Base-by-base conservation (phyloP, 2,888 invertebrate genomes). In the Tricholauxania praeusta region DNA sequence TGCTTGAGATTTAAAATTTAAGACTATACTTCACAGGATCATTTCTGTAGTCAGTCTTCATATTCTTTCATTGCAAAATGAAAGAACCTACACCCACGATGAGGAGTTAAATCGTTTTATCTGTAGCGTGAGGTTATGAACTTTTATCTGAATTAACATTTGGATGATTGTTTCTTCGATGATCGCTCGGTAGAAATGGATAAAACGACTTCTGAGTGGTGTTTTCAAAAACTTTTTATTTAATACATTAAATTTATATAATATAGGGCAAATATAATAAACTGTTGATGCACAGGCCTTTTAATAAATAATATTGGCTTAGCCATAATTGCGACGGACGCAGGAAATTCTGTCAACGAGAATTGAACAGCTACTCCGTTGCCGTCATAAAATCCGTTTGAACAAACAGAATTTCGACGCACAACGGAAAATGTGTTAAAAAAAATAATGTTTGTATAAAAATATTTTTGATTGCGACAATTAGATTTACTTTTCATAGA, bases 31-130 rank as follows among this genome's bases (percentile, higher is more conserved):
- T 90, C 89, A 89, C 90, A 90, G 91, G 91, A 90, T 91, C 90
- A 90, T 90, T 91, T 91, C 90, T 91, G 90, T 90, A 91, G 91
- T 90, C 88, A 87, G 89, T 90, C 89, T 90, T 89, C 89, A 84
- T 86, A 87, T 85, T 85, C 88, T 89, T 88, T 89, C 84, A 86
- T 87, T 85, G 87, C 86, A 87, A 89, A 81, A 77, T 81, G 86
- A 85, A 89, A 89, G 88, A 87, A 28, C 80, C 83, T 82, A 83
- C 84, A 89, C 83, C 91, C 89, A 89, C 88, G 90, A 89, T 89
- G 91, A 91, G 78, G 90, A 90, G 90, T 53, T 67, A 80, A 82
- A 89, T 89, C 87, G 87, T 86, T 88, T 84, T 87, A 86, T 87
- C 87, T 85, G 86, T 85, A 89, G 89, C 89, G 89, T 89, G 89